These are phyloP conservation scores for Xiphophorus maculatus DNA, from an alignment of 2,113 vertebrate genomes.

Conservation along the genomic window DNA sequence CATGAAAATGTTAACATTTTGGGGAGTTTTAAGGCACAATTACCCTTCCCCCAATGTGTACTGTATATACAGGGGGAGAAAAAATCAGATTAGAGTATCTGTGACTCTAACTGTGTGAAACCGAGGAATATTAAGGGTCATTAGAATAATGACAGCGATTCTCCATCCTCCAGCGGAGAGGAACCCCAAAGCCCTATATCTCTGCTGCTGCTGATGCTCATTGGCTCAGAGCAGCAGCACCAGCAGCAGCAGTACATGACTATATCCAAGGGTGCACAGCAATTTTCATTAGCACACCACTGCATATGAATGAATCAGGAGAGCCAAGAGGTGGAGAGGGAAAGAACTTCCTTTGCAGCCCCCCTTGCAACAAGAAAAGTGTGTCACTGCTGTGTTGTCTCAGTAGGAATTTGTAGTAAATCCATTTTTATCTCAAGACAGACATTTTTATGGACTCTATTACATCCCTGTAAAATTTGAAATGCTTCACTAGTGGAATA, in stretches of 20 bases:
- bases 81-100: not conserved
- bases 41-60: not conserved
- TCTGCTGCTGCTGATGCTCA: conserved; percentile 16
- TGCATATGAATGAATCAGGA: conserved; percentile 65
- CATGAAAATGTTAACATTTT: not conserved
- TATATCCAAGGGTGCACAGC: conserved; percentile 24
- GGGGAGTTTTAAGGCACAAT: not conserved
- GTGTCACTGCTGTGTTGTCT: conserved; percentile 54
- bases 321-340: conserved; percentile 43
- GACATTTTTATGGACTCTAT: conserved; percentile 16
- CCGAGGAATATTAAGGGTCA: conserved; percentile 33
- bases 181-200: conserved; percentile 39
- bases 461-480: conserved; percentile 14
- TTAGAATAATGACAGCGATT: conserved; percentile 50
- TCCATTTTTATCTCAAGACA: conserved; percentile 12
- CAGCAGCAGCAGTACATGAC: conserved; percentile 18
- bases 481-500: not conserved
- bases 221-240: conserved; percentile 25
- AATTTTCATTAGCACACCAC: conserved; percentile 57
- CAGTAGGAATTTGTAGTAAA: conserved; percentile 22
- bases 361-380: conserved; percentile 51
- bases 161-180: conserved; percentile 39
- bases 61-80: not conserved
- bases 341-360: conserved; percentile 26
- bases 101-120: conserved; percentile 4